Evolutionary conservation across 1,140 invertebrate genomes (phyloP), one percentile per base, ranked within the genome.

Genomic region (Ctenoplectra terminalis): DNA sequence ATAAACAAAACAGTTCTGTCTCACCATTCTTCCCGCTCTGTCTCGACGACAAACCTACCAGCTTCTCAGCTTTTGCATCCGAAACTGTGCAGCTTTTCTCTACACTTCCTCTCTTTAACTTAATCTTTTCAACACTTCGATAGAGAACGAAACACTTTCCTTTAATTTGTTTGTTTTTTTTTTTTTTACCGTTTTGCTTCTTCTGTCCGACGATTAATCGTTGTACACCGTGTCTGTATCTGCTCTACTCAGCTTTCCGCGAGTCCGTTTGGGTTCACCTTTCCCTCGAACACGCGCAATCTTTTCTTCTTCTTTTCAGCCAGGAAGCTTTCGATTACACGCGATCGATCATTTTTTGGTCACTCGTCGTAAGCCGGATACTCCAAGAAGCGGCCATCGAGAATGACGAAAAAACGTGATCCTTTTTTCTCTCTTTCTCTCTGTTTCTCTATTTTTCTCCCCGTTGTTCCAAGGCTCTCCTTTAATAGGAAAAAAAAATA

Each of bases 51-150:
- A 23, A 60, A 60, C 17, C 58, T 69, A 90, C 83, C 86, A 92
- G 91, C 92, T 92, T 92, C 76, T 67, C 86, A 90, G 91, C 92
- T 93, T 93, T 73, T 91, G 91, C 91, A 93, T 91, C 86, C 90
- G 88, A 88, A 91, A 71, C 82, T 83, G 83, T 64, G 90, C 91
- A 91, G 92, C 92, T 92, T 92, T 78, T 88, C 90, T 23, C 20
- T 20, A 2, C 8, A 9, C 15, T 61, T 23, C 29, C 34, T 37
- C 82, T 87, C 83, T 83, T 82, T 82, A 1, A 15, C 17, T 63
- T 4, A 34, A 1, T 63, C 83, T 87, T 87, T 52, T 17, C 9
- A 15, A 66, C 69, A 76, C 54, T 58, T 63, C 52, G 69, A 85
- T 87, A 87, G 85, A 88, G 43, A 80, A 85, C 84, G 29, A 26